phyloP scores from a whole-genome alignment of 2,113 vertebrate genomes.

The Hydrolagus affinis region DNA sequence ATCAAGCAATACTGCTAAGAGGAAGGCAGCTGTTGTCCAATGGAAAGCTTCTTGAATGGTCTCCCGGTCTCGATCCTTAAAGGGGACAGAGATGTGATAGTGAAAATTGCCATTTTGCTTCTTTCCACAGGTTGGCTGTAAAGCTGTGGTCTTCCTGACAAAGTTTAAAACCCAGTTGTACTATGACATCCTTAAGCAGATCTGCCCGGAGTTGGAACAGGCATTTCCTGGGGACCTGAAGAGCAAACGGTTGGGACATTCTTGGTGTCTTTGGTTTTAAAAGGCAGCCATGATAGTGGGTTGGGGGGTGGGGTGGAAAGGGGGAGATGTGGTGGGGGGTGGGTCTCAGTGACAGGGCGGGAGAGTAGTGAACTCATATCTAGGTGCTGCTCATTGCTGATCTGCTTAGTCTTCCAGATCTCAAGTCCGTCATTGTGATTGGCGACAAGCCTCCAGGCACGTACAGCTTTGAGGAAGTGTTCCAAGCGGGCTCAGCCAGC shows the following conservation, averaged over 20 bases:
- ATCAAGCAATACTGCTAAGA: background rate
- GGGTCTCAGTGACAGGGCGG: background rate
- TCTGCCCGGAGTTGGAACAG: constrained; percentile 76
- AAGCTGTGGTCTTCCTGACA: constrained; percentile 71
- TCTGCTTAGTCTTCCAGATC: constrained; percentile 71
- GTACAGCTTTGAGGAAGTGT: constrained; percentile 67
- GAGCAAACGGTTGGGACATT: constrained; percentile 65
- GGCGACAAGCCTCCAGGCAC: constrained; percentile 69
- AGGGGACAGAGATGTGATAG: no score
- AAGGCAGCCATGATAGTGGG: background rate
- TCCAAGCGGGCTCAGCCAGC: constrained; percentile 62
- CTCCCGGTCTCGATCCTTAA: no score
- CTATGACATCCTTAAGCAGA: constrained; percentile 70
- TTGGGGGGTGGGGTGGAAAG: background rate
- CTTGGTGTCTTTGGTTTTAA: background rate
- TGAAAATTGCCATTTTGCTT: constrained; percentile 14
- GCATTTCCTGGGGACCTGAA: constrained; percentile 64
- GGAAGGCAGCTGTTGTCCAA: background rate
- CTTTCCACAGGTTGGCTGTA: constrained; percentile 70
- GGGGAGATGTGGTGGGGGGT: no score
- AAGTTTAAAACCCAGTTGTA: constrained; percentile 79
- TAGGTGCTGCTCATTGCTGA: background rate
- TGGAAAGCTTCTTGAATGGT: background rate
- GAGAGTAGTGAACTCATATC: no score
- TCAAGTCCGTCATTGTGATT: constrained; percentile 63